Base-by-base conservation (phyloP, 2,797 vertebrate genomes). In the Cossypha dichroa region DNA sequence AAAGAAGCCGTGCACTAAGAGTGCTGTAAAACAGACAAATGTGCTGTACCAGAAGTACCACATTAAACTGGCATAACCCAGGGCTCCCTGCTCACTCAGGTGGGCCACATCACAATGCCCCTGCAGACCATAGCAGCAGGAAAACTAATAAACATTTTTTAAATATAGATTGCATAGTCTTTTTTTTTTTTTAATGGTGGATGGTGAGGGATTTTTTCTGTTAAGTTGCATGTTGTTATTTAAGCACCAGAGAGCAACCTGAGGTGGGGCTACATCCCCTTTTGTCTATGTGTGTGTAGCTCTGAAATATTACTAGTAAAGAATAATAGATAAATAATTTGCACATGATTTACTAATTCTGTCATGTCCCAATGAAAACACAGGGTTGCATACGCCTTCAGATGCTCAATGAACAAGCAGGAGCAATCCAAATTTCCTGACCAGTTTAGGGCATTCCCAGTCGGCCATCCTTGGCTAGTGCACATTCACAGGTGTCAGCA, bases 21-120 rank as follows among this genome's bases (percentile, higher is more conserved):
- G 36, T 49, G 46, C 22, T 80, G 49, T 46, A 83, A 87, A 91
- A 67, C 12, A 55, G 26, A 78, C 49, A 55, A 72, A 86, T 28
- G 52, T 15, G 9, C 18, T 46, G 23, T 75, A 19, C 10, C 38
- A 68, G 69, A 69, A 90, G 55, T 41, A 58, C 6, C 28, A 33
- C 17, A 31, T 56, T 63, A 52, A 33, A 23, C 10, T 60, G 56
- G 6, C 40, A 63, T 48, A 66, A 58, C 28, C 18, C 54, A 56
- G n/a, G 19, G 17, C 7, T 8, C 14, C 9, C 55, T 51, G 45
- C 43, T 86, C 41, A 19, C 11, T 31, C 36, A 40, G 38, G 41
- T 36, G 76, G 38, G 18, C 5, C 38, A 63, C 15, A 36, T 36
- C 52, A 38, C 0, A 0, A 15, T 77, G 58, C 4, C 28, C n/a